These are phyloP conservation scores for Hemistola chrysoprasaria DNA, from an alignment of 2,888 invertebrate genomes.

Conservation along the genomic window DNA sequence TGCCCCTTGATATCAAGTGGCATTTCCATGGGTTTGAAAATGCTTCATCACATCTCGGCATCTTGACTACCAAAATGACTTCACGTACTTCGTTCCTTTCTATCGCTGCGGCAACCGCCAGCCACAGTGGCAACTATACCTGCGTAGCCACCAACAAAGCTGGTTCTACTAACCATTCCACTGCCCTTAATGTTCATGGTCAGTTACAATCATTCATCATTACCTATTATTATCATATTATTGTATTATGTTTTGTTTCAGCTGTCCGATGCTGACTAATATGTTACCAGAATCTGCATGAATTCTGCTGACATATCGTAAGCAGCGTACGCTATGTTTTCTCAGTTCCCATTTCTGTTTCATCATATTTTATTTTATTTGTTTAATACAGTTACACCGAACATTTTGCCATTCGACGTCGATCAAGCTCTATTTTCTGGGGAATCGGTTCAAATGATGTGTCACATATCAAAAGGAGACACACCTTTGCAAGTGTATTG, in stretches of 20 bases:
- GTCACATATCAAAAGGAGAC: conserved; percentile 85
- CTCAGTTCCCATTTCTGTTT: conserved; percentile 40
- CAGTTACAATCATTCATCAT: conserved; percentile 60
- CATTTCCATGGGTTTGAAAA: conserved; percentile 86
- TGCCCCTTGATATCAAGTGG: conserved; percentile 89
- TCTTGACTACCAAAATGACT: conserved; percentile 84
- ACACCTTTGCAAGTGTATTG: conserved; percentile 85
- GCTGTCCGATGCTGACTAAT: conserved; percentile 49
- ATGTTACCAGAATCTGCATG: conserved; percentile 67
- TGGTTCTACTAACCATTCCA: conserved; percentile 85
- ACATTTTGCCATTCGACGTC: conserved; percentile 85
- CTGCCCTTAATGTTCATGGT: conserved; percentile 82
- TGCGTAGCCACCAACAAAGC: conserved; percentile 89
- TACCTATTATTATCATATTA: too few relatives aligned
- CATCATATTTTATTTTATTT: conserved; percentile 34
- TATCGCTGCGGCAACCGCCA: conserved; percentile 85
- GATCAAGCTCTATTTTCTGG: conserved; percentile 84
- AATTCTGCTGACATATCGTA: conserved; percentile 52
- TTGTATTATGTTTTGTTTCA: conserved; percentile 27
- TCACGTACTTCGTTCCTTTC: conserved; percentile 87
- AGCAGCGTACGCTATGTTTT: conserved; percentile 46
- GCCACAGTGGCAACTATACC: conserved; percentile 89
- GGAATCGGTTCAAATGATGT: conserved; percentile 84
- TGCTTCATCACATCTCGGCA: conserved; percentile 81
- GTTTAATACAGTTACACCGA: conserved; percentile 71